These are phyloP conservation scores for Dicrurus megarhynchus DNA, from an alignment of 2,113 vertebrate species.

Conservation along the genomic window DNA sequence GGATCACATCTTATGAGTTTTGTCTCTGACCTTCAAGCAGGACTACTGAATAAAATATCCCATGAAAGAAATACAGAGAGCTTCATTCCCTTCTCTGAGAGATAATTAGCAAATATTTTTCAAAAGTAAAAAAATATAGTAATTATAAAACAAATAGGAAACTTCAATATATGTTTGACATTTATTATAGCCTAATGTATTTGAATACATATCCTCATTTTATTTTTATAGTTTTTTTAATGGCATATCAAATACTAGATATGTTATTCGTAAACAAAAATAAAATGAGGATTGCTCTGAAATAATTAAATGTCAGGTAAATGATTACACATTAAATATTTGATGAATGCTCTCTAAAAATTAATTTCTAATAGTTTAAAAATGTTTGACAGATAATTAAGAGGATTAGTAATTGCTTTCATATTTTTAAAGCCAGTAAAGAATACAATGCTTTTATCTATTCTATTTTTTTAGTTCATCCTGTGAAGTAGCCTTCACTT, in stretches of 20 bases:
- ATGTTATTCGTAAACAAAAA: constrained; percentile 39
- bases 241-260: constrained; percentile 33
- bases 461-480: background rate
- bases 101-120: constrained; percentile 17
- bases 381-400: constrained; percentile 36
- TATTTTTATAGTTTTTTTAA: constrained; percentile 35
- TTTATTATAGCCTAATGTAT: constrained; percentile 48
- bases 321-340: constrained; percentile 45
- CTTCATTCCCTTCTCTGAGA: background rate
- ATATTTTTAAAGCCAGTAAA: background rate
- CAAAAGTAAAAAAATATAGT: background rate
- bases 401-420: constrained; percentile 23
- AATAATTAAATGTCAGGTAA: constrained; percentile 52
- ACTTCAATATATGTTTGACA: constrained; percentile 8
- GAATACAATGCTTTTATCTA: background rate
- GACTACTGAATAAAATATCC: background rate
- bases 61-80: background rate
- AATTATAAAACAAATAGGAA: constrained; percentile 33
- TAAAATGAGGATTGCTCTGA: constrained; percentile 29
- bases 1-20: background rate
- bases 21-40: background rate
- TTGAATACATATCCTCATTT: constrained; percentile 16
- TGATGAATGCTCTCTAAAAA: constrained; percentile 33
- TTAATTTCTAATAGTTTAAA: constrained; percentile 31
- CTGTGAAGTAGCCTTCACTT: background rate